Base-by-base conservation (phyloP, 2,113 vertebrate species). In the Dunckerocampus dactyliophorus region DNA sequence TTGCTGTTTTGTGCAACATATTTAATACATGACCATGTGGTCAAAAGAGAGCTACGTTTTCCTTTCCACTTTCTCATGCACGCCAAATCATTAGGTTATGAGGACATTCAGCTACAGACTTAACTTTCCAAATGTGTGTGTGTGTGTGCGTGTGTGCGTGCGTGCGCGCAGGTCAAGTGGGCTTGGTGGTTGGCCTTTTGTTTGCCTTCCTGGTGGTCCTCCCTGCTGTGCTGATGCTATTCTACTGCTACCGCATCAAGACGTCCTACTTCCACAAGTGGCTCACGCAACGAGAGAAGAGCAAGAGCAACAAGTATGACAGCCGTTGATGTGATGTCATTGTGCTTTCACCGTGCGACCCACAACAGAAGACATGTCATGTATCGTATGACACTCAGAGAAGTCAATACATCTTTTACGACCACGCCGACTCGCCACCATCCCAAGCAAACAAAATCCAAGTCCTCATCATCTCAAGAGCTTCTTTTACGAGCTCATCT, bases 191-290 rank as follows among this genome's bases (percentile, higher is more conserved):
- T 2, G 87, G 87, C 0, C 58, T 94, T 51, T 78, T 94, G 20
- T 88, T 94, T 59, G 75, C 92, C 73, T 93, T 92, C 83, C 85
- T 97, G 51, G 82, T 97, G 67, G 62, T 95, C 34, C 82, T 98
- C 46, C 90, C 92, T 0, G 67, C 80, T 0, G 77, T 92, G 6
- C 72, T 92, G 34, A 82, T 86, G 67, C 53, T 89, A 74, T 94
- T 92, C 90, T 92, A 87, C 78, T 97, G 91, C 87, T 92, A 86
- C 85, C 85, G 76, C 37, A 77, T 77, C 61, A 92, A 92, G 48
- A 83, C 80, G 6, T 92, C 92, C 0, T 85, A 74, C 4, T 90
- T 88, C 60, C 86, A 83, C 62, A 89, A 82, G 62, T 91, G 90
- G 88, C 57, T 89, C 63, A 78, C 86, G 54, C 87, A 91, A 59